These are phyloP conservation scores for Oryctolagus cuniculus DNA, from an alignment of 2,113 vertebrate genomes.

Conservation along the genomic window DNA sequence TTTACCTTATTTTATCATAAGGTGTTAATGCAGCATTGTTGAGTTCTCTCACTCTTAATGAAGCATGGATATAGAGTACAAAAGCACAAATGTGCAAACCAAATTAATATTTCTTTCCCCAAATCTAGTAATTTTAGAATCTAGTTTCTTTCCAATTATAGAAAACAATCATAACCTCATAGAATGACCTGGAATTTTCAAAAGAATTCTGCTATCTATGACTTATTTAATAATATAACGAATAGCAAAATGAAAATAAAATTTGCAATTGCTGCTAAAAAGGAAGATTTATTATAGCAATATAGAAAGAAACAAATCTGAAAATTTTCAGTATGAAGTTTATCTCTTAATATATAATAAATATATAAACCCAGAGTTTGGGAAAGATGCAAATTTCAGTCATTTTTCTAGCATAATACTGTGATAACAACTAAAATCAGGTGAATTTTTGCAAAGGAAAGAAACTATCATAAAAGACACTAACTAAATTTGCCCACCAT, in stretches of 20 bases:
- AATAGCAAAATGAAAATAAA: constrained; percentile 55
- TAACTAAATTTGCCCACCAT: constrained; percentile 23
- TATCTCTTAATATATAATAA: constrained; percentile 61
- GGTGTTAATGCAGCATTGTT: constrained; percentile 38
- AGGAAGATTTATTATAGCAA: not conserved
- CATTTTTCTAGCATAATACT: constrained; percentile 37
- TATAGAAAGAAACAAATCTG: constrained; percentile 21
- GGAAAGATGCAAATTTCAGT: constrained; percentile 30
- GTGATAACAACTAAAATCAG: constrained; percentile 7
- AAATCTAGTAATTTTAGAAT: constrained; percentile 57
- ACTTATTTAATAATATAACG: constrained; percentile 49
- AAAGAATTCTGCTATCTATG: constrained; percentile 29
- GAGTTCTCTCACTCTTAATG: constrained; percentile 37
- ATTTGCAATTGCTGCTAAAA: constrained; percentile 17
- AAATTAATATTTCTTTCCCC: constrained; percentile 42
- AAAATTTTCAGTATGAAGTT: constrained; percentile 48
- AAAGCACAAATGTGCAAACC: constrained; percentile 52
- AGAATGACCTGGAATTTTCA: constrained; percentile 43
- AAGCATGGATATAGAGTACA: not conserved
- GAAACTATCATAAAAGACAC: constrained; percentile 46
- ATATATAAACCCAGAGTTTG: not conserved
- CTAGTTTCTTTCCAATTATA: constrained; percentile 56
- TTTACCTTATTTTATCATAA: constrained; percentile 52
- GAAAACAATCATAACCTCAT: constrained; percentile 56
- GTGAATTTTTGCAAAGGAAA: constrained; percentile 44